Evolutionary conservation across 2,888 invertebrate genomes (phyloP).

Genomic region (Drosophila cracens): DNA sequence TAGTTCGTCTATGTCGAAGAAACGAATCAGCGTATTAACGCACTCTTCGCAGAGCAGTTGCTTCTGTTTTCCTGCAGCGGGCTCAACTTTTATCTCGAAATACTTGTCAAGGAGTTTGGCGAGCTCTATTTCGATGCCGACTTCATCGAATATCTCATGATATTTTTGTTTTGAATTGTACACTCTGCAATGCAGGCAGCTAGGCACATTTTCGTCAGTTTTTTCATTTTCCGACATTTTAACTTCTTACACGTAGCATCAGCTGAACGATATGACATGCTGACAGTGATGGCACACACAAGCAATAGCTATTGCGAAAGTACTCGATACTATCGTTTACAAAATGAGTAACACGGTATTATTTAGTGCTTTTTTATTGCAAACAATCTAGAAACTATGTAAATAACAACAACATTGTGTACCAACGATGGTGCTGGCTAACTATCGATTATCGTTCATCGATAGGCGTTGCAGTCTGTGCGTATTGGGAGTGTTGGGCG

Average conservation of each 20-base stretch:
- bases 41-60: constrained; percentile 78
- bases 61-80: constrained; percentile 4
- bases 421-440: not conserved
- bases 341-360: not conserved
- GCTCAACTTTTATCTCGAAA: constrained; percentile 65
- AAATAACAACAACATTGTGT: not conserved
- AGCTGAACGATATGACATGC: constrained; percentile 55
- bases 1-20: constrained; percentile 77
- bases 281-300: constrained; percentile 27
- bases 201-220: constrained; percentile 35
- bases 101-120: constrained; percentile 67
- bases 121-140: constrained; percentile 80
- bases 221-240: constrained; percentile 72
- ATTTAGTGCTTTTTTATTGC: constrained; percentile 17
- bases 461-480: constrained; percentile 20
- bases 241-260: constrained; percentile 68
- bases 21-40: constrained; percentile 74
- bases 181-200: constrained; percentile 75
- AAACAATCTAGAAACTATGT: not conserved
- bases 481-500: not conserved
- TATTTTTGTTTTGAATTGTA: constrained; percentile 62
- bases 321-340: not conserved
- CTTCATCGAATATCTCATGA: constrained; percentile 81
- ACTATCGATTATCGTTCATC: constrained; percentile 12
- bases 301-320: not conserved